Percentiles rank a stretch among this genome's conserved stretches.
Evolutionary conservation across 1,140 invertebrate species (phyloP).

Genomic region (Diachasmimorpha longicaudata): DNA sequence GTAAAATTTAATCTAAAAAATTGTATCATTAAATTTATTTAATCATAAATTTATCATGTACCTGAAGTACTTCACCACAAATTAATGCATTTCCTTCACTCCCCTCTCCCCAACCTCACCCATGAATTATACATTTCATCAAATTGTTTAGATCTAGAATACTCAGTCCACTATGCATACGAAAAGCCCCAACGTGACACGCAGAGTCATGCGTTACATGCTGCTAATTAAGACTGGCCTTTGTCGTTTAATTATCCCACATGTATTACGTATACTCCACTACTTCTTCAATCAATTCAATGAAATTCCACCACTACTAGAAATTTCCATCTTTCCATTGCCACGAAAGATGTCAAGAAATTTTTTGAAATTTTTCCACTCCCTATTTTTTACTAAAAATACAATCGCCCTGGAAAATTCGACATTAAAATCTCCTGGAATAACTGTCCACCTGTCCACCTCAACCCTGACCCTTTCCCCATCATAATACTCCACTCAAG

Average conservation of each 20-base stretch:
- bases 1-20: not conserved
- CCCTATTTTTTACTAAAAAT: not conserved
- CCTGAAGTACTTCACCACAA: no score
- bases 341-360: not conserved
- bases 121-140: no score
- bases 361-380: not conserved
- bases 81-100: not conserved
- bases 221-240: slow-evolving; percentile 29
- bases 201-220: slow-evolving; percentile 19
- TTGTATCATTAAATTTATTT: no score
- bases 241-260: slow-evolving; percentile 32
- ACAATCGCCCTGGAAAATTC: no score
- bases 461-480: no score
- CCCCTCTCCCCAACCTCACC: not conserved
- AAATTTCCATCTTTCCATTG: not conserved
- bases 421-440: no score
- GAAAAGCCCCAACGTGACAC: slow-evolving; percentile 15
- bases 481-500: not conserved
- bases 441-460: no score
- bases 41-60: no score
- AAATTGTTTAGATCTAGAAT: no score
- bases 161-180: not conserved
- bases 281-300: not conserved
- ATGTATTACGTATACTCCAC: slow-evolving; percentile 21
- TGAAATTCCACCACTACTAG: not conserved